Percentiles rank a stretch among this genome's conserved stretches.
Conservation (phyloP, 1,140 invertebrate genomes). For the Dendrolimus kikuchii region DNA sequence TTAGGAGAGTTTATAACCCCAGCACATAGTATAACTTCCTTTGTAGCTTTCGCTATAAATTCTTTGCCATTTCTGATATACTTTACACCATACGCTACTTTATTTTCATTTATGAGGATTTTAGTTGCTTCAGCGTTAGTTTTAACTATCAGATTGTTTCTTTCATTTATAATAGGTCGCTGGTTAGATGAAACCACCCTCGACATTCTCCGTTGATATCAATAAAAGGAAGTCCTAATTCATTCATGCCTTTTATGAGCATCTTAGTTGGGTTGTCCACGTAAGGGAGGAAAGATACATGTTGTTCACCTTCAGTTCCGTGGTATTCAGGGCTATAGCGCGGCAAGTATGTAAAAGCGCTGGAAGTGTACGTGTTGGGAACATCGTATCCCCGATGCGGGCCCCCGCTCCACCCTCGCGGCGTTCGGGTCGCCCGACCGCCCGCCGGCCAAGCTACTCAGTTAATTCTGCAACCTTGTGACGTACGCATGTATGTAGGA, state of each 20-base stretch:
- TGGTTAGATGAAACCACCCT: conserved; percentile 79
- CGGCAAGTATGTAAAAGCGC: conserved; percentile 80
- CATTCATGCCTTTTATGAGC: conserved; percentile 73
- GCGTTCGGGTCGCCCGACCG: too few relatives aligned
- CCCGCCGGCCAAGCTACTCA: too few relatives aligned
- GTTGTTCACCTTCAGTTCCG: conserved; percentile 72
- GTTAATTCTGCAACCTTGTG: too few relatives aligned
- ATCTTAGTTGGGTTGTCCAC: conserved; percentile 71
- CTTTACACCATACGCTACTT: conserved; percentile 79
- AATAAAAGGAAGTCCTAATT: conserved; percentile 67
- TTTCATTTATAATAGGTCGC: conserved; percentile 77
- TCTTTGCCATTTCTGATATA: conserved; percentile 72
- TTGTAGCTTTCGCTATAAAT: conserved; percentile 67
- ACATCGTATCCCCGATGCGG: too few relatives aligned
- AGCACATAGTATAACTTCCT: conserved; percentile 80
- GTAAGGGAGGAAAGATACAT: conserved; percentile 75
- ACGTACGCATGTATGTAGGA: too few relatives aligned
- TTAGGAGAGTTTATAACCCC: conserved; percentile 81
- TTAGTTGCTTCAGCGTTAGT: conserved; percentile 79
- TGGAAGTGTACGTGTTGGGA: too few relatives aligned
- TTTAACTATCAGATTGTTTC: conserved; percentile 80
- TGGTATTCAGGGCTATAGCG: conserved; percentile 69
- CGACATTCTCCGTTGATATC: conserved; percentile 73
- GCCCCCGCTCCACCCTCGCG: too few relatives aligned
- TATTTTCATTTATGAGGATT: conserved; percentile 81